Conservation (phyloP, 2,888 invertebrate species). For the Morinoia aosen region DNA sequence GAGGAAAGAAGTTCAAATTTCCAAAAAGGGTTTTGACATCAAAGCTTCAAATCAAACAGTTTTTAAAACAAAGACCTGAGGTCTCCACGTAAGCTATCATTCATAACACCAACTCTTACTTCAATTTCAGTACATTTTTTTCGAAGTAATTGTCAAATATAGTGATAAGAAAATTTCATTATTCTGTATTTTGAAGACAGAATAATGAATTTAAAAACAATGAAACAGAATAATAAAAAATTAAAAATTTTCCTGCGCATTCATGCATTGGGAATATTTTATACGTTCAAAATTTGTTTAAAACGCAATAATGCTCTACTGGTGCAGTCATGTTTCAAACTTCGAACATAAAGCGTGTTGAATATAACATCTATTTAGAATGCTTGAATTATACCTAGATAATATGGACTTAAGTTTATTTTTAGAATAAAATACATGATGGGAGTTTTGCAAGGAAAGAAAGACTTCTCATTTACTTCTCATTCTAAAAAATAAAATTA, state of each 20-base stretch:
- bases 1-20: too few species aligned
- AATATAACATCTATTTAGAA: not conserved
- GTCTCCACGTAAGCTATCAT: not conserved
- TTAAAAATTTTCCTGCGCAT: not conserved
- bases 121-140: not conserved
- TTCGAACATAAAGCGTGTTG: not conserved
- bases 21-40: too few species aligned
- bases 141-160: not conserved
- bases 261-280: not conserved
- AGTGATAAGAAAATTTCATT: not conserved
- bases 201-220: too few species aligned
- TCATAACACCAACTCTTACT: not conserved
- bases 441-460: not conserved
- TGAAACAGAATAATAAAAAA: not conserved
- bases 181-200: not conserved
- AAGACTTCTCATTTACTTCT: not conserved
- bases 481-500: not conserved
- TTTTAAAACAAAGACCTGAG: not conserved
- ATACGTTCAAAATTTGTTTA: not conserved
- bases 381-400: not conserved
- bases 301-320: not conserved
- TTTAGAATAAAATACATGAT: not conserved
- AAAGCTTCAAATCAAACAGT: too few species aligned
- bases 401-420: not conserved
- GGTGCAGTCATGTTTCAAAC: not conserved